Base-by-base conservation (phyloP, 2,797 vertebrate genomes). In the Propithecus perrieri region DNA sequence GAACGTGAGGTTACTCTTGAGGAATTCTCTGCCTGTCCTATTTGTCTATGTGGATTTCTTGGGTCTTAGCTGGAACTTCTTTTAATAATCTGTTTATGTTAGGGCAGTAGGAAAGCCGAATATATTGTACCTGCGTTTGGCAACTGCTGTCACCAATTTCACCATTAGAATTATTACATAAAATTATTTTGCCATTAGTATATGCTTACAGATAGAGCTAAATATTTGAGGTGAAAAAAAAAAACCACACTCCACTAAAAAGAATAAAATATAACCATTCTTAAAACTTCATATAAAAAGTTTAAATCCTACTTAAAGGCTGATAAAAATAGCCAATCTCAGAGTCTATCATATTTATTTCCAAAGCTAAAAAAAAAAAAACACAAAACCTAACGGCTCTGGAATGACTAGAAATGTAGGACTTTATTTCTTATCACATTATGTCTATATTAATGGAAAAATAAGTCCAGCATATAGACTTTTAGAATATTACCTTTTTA, bases 181-280 rank as follows among this genome's bases (percentile, higher is more conserved):
- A 41, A 30, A 53, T 85, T 24, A 85, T 80, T 76, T 80, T 90
- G 30, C 15, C 43, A n/a, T 76, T 89, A 35, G 13, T 38, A 61
- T 79, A 65, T 69, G 67, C 35, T 94, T 81, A 65, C 11, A 81
- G 22, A 92, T 53, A 78, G 24, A 84, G 50, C 17, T 81, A 93
- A 81, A 81, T 71, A 97, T 83, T 74, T 89, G 78, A 93, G 43
- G 48, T 76, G 0, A 22, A 65, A 71, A 50, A 71, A 83, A 28
- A 41, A 50, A 50, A 24, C 55, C 48, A 13, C 22, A 46, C 22
- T 85, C 63, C 67, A 61, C 4, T 80, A 75, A 69, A 74, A 88
- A 89, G 48, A 92, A 89, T 85, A 90, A 84, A 86, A 84, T 83
- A 74, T 28, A 89, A 88, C 4, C 18, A 90, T 74, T 93, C 85